phyloP scores from a whole-genome alignment of 2,113 vertebrate genomes.

The Sceloporus tristichus region DNA sequence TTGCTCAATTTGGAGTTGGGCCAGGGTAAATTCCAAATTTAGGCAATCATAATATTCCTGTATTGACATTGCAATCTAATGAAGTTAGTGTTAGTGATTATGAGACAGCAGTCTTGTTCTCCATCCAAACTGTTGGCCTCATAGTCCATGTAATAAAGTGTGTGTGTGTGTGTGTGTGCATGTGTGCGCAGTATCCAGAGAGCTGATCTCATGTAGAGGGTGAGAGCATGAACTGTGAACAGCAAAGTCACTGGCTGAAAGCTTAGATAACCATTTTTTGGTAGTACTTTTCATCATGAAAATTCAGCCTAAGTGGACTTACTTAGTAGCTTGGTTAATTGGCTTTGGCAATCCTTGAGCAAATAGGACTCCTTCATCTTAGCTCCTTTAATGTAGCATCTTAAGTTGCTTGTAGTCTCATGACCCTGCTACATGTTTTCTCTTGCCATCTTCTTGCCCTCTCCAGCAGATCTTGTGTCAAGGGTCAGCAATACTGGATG shows the following conservation, averaged over 20 bases:
- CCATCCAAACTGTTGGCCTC: not conserved
- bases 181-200: not conserved
- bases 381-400: not conserved
- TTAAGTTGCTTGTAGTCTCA: not conserved
- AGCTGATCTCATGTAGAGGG: not conserved
- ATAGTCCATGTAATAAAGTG: not conserved
- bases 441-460: not conserved
- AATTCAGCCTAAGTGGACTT: not conserved
- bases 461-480: not conserved
- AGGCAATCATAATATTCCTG: not conserved
- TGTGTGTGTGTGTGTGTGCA: not conserved
- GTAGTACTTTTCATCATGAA: not conserved
- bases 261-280: not conserved
- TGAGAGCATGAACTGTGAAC: not conserved
- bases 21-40: not conserved
- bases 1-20: not conserved
- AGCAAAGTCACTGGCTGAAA: not conserved
- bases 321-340: not conserved
- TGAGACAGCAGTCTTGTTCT: not conserved
- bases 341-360: not conserved
- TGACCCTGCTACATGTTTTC: not conserved
- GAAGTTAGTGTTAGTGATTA: not conserved
- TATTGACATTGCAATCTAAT: constrained; percentile 13
- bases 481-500: not conserved
- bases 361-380: not conserved